These are phyloP conservation scores for Opisthocomus hoazin DNA, from an alignment of 2,113 vertebrate genomes.

Conservation along the genomic window DNA sequence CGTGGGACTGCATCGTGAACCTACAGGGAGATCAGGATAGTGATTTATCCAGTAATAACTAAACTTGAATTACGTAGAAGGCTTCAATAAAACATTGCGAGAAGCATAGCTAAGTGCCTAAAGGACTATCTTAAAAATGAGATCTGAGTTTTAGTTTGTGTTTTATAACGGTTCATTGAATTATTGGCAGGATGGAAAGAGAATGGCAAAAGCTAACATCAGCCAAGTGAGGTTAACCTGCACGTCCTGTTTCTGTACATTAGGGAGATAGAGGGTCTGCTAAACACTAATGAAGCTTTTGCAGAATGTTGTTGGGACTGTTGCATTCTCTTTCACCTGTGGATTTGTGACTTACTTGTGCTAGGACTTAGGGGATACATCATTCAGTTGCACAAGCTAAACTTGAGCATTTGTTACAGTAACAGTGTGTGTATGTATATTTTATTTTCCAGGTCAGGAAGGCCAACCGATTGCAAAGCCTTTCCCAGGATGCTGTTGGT, in stretches of 20 bases:
- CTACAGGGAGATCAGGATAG: neutral
- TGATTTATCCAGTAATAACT: conserved; percentile 1
- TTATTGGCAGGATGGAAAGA: neutral
- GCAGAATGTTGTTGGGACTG: neutral
- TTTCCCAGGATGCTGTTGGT: neutral
- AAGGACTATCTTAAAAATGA: neutral
- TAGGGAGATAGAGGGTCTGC: neutral
- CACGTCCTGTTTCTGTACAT: neutral
- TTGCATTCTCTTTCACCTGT: neutral
- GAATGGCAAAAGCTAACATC: neutral
- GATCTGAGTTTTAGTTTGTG: neutral
- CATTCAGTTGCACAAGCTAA: neutral
- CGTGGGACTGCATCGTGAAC: neutral
- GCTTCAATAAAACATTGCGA: neutral
- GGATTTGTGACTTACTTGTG: neutral
- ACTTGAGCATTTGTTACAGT: neutral
- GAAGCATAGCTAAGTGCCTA: neutral
- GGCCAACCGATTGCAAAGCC: neutral
- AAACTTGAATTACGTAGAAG: neutral
- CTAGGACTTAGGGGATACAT: neutral
- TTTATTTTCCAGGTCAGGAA: neutral
- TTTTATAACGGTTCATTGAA: neutral
- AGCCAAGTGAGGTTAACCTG: neutral
- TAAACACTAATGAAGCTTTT: neutral
- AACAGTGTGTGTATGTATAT: neutral